A percentile compares a stretch with the other conserved stretches of the same genome.
Evolutionary conservation across 2,113 vertebrate species (phyloP).

Genomic region (Willisornis vidua): DNA sequence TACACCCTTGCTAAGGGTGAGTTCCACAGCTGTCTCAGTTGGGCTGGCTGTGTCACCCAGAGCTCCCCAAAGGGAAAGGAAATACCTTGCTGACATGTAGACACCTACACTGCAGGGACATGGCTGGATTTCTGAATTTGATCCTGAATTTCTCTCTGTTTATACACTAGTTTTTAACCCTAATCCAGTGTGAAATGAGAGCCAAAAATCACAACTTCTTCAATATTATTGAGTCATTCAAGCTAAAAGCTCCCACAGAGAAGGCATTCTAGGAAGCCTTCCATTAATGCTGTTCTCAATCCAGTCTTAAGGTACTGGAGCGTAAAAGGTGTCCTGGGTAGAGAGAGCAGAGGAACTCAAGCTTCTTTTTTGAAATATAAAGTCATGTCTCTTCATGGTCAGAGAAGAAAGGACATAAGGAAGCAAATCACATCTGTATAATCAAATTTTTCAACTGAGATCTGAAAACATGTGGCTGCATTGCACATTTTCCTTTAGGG

Average conservation of each 20-base stretch:
- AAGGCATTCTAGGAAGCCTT: not conserved
- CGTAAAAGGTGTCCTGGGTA: not conserved
- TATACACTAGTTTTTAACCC: not conserved
- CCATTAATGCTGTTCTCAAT: not conserved
- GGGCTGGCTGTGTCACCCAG: not conserved
- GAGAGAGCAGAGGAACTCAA: not conserved
- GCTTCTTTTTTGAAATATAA: not conserved
- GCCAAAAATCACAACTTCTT: not conserved
- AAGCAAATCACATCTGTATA: not conserved
- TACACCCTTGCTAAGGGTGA: not conserved
- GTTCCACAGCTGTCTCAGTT: not conserved
- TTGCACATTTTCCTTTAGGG: conserved; percentile 17
- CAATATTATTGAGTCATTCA: not conserved
- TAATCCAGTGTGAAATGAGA: not conserved
- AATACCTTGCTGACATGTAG: not conserved
- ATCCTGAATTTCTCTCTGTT: not conserved
- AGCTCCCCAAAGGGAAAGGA: not conserved
- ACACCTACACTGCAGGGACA: not conserved
- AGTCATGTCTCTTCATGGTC: not conserved
- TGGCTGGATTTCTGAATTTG: not conserved
- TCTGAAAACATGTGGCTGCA: not conserved
- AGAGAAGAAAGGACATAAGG: not conserved
- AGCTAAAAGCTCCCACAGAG: not conserved
- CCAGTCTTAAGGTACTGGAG: not conserved
- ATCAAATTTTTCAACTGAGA: conserved; percentile 7